A percentile compares a stretch with the other conserved stretches of the same genome.
Evolutionary conservation across 2,113 vertebrate species (phyloP).

Genomic region (Tyrannus savana): DNA sequence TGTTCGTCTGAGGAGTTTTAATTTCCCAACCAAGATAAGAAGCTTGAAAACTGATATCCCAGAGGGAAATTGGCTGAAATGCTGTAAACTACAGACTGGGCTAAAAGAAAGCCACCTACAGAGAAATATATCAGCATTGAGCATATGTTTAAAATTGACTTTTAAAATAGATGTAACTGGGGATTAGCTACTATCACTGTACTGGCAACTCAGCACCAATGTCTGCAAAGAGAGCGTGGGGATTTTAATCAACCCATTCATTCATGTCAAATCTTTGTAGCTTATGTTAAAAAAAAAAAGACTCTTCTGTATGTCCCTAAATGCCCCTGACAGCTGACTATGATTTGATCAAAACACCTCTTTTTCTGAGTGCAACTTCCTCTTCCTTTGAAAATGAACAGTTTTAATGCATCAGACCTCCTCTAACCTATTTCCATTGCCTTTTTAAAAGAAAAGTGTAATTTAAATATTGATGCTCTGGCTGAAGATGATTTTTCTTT

Average conservation of each 20-base stretch:
- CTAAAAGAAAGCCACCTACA: conserved; percentile 19
- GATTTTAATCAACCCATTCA: conserved; percentile 35
- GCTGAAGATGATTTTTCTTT: conserved; percentile 7
- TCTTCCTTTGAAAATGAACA: background rate
- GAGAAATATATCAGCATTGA: conserved; percentile 45
- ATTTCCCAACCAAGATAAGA: conserved; percentile 38
- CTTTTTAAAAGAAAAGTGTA: conserved; percentile 17
- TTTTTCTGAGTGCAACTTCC: background rate
- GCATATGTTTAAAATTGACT: conserved; percentile 58
- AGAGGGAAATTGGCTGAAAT: conserved; percentile 49
- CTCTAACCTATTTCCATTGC: background rate
- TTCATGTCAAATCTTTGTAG: conserved; percentile 38
- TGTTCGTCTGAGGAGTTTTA: conserved; percentile 4
- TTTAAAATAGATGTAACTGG: conserved; percentile 54
- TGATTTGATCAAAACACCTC: conserved; percentile 30
- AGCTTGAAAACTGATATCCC: conserved; percentile 49
- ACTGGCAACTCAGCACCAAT: background rate
- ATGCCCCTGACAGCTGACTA: conserved; percentile 1
- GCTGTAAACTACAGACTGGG: conserved; percentile 7
- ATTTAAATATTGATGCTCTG: conserved; percentile 30
- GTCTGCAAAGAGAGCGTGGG: background rate
- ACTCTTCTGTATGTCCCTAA: conserved; percentile 3
- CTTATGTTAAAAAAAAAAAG: background rate
- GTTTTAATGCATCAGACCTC: background rate
- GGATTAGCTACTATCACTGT: conserved; percentile 29